Conservation (phyloP, 2,797 vertebrate genomes). For the Aythya fuligula region DNA sequence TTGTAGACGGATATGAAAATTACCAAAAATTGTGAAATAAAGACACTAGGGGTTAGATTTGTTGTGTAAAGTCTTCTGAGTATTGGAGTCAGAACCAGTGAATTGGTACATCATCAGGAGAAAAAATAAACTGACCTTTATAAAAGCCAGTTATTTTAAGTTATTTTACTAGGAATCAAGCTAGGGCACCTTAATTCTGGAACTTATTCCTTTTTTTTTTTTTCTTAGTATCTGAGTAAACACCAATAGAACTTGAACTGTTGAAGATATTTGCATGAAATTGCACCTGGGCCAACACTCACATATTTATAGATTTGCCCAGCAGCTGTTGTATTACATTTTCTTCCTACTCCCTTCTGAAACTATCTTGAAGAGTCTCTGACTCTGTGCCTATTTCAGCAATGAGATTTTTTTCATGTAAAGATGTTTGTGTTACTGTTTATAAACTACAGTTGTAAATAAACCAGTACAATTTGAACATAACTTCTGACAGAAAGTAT, state of each 20-base stretch:
- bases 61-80: conserved; percentile 13
- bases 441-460: conserved; percentile 85
- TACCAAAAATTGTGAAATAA: background rate
- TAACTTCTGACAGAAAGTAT: conserved; percentile 49
- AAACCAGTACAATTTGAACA: conserved; percentile 81
- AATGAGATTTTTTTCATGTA: conserved; percentile 79
- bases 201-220: conserved; percentile 33
- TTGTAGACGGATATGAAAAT: background rate
- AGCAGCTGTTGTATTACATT: conserved; percentile 67
- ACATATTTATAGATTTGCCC: conserved; percentile 72
- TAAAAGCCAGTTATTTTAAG: conserved; percentile 62
- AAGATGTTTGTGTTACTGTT: conserved; percentile 84
- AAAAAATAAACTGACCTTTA: conserved; percentile 69
- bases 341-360: conserved; percentile 65
- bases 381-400: conserved; percentile 77
- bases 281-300: conserved; percentile 70
- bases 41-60: background rate
- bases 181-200: conserved; percentile 75
- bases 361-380: conserved; percentile 69
- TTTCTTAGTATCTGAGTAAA: conserved; percentile 59
- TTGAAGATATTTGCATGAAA: conserved; percentile 80
- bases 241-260: conserved; percentile 69
- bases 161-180: conserved; percentile 75
- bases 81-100: conserved; percentile 19
- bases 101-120: conserved; percentile 29